Conservation (phyloP, 2,797 vertebrate genomes). For the Scomberomorus guttatus region DNA sequence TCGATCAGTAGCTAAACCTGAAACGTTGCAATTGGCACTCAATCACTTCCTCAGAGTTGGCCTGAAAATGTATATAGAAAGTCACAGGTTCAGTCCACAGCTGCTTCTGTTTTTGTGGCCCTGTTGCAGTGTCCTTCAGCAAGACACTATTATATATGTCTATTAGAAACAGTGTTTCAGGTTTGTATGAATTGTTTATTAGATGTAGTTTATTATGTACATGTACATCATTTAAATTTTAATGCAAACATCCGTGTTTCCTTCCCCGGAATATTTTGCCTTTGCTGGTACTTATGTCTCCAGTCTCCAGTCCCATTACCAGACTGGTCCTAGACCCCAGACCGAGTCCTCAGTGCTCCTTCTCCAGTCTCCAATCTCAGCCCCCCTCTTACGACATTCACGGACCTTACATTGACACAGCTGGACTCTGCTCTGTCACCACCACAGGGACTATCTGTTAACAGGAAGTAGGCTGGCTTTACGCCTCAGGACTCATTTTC, state of each 20-base stretch:
- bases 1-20: background rate
- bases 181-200: too few species aligned
- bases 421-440: constrained; percentile 53
- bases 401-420: constrained; percentile 40
- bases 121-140: background rate
- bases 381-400: constrained; percentile 11
- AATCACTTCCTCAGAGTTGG: background rate
- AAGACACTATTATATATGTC: background rate
- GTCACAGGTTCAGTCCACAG: background rate
- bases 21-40: background rate
- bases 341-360: background rate
- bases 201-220: too few species aligned
- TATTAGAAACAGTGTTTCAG: too few species aligned
- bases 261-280: too few species aligned
- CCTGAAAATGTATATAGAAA: background rate
- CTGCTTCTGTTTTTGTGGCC: too few species aligned
- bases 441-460: constrained; percentile 51
- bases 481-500: constrained; percentile 46
- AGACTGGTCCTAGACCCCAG: background rate
- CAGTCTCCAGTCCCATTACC: background rate
- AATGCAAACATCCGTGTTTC: too few species aligned
- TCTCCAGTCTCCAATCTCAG: constrained; percentile 15
- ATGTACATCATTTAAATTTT: too few species aligned
- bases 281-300: too few species aligned
- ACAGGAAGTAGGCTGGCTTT: constrained; percentile 61